phyloP scores from a whole-genome alignment of 2,888 invertebrate species.

The Zygogramma bicolorata region DNA sequence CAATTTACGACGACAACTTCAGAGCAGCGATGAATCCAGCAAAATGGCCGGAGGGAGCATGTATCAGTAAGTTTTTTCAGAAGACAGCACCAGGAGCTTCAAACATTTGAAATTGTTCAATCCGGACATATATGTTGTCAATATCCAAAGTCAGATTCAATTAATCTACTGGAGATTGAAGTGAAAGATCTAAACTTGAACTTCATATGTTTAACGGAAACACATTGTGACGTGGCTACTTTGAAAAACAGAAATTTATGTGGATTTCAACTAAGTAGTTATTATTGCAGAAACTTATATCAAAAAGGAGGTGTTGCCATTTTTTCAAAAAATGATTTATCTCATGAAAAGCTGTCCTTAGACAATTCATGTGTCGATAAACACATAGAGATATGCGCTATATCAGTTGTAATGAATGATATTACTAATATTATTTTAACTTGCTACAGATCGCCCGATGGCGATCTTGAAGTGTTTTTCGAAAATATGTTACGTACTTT shows the following conservation, averaged over 20 bases:
- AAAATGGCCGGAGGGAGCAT: neutral
- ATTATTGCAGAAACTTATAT: neutral
- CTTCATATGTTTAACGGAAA: conserved; percentile 1
- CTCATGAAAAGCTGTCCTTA: neutral
- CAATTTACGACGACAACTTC: neutral
- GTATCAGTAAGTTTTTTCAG: neutral
- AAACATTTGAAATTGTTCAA: neutral
- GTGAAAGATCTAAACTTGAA: neutral
- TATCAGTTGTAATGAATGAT: neutral
- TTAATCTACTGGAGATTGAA: neutral
- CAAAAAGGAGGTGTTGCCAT: conserved; percentile 16
- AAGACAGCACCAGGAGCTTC: neutral
- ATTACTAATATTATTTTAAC: conserved; percentile 8
- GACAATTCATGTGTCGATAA: conserved; percentile 3
- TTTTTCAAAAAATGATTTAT: neutral
- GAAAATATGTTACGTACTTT: neutral
- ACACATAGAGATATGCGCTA: conserved; percentile 13
- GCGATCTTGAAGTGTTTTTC: conserved; percentile 7
- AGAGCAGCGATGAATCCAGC: neutral
- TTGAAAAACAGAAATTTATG: neutral
- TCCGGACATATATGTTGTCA: neutral
- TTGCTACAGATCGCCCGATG: conserved; percentile 12
- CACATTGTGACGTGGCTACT: neutral
- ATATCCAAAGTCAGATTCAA: neutral
- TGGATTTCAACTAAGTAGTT: conserved; percentile 2